Evolutionary conservation across 2,113 vertebrate species (phyloP).

Genomic region (human (Homo sapiens)): DNA sequence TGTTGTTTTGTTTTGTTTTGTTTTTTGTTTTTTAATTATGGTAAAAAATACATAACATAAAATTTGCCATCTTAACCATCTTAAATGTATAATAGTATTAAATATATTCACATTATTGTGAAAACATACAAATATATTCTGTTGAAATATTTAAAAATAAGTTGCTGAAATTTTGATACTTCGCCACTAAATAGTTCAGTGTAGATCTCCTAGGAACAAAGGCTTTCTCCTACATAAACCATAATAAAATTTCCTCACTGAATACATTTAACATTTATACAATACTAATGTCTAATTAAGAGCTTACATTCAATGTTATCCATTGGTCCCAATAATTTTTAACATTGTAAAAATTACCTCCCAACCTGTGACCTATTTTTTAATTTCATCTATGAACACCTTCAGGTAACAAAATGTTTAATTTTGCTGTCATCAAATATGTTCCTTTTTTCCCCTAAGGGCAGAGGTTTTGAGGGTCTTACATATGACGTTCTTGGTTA

Average conservation of each 20-base stretch:
- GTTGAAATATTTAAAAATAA: background rate
- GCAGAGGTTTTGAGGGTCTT: background rate
- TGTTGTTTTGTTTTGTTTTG: background rate
- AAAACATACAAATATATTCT: background rate
- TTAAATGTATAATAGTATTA: background rate
- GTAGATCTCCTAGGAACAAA: background rate
- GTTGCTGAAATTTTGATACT: background rate
- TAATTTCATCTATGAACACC: background rate
- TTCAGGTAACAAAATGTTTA: conserved; percentile 28
- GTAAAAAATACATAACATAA: background rate
- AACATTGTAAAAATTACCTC: background rate
- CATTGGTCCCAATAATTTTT: background rate
- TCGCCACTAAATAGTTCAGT: background rate
- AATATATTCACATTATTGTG: background rate
- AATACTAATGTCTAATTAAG: background rate
- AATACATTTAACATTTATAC: background rate
- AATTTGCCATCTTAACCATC: background rate
- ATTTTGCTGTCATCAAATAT: background rate
- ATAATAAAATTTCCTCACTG: background rate
- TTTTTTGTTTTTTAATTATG: background rate
- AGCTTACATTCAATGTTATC: background rate
- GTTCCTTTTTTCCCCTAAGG: background rate
- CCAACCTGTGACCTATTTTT: background rate
- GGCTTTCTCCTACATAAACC: background rate
- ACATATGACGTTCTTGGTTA: background rate